These are phyloP conservation scores for Raja brachyura DNA, from an alignment of 2,113 vertebrate genomes.

Conservation along the genomic window DNA sequence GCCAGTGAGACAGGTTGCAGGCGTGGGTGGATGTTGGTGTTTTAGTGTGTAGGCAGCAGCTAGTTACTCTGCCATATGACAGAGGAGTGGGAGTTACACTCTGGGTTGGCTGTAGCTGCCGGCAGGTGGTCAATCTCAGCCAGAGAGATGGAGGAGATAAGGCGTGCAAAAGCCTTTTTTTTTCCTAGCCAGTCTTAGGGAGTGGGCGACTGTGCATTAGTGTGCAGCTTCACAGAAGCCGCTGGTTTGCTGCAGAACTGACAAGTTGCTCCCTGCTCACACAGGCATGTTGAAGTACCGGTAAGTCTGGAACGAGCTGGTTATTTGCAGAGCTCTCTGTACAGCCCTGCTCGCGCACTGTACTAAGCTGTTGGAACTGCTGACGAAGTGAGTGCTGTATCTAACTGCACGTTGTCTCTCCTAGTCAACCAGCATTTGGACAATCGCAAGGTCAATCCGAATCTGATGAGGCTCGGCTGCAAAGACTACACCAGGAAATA, in stretches of 20 bases:
- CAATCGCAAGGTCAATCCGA: not conserved
- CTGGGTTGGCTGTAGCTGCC: conserved; percentile 3
- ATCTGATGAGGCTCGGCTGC: not conserved
- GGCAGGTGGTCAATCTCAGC: conserved; percentile 24
- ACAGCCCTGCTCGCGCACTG: not conserved
- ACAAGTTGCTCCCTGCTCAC: not conserved
- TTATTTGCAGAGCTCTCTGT: not conserved
- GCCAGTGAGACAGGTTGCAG: conserved; percentile 26
- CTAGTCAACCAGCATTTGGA: not conserved
- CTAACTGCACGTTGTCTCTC: not conserved
- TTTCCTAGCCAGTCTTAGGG: not conserved
- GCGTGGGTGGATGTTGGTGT: conserved; percentile 29
- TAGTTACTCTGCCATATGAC: conserved; percentile 35
- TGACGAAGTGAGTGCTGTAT: not conserved
- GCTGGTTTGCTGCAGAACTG: not conserved
- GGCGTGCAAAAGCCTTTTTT: not conserved
- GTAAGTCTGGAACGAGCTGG: not conserved
- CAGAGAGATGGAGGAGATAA: not conserved
- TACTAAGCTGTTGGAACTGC: not conserved
- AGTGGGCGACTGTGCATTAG: not conserved
- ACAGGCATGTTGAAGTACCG: not conserved
- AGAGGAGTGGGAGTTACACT: conserved; percentile 20
- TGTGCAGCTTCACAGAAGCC: not conserved
- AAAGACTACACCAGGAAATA: not conserved
- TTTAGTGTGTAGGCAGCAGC: conserved; percentile 24